Conservation (phyloP, 2,888 invertebrate genomes). For the Lamellibrachia satsuma region DNA sequence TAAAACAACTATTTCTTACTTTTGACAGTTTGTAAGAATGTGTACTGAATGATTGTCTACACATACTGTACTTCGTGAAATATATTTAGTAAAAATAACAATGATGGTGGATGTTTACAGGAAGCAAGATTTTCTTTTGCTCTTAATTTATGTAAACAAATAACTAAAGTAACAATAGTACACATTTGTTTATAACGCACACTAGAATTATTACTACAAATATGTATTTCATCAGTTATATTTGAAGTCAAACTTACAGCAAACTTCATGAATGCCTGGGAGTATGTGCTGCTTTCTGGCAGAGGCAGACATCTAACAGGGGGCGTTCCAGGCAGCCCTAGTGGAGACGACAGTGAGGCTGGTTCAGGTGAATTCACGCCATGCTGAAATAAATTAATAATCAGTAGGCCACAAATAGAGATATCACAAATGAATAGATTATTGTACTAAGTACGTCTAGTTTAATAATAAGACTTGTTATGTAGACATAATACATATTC, state of each 20-base stretch:
- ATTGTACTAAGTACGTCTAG: neutral
- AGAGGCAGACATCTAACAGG: neutral
- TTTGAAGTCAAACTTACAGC: neutral
- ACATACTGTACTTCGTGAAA: no score
- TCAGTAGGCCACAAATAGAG: neutral
- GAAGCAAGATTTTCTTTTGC: no score
- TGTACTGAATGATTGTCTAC: no score
- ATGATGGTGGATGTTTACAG: no score
- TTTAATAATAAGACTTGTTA: neutral
- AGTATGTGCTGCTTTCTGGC: neutral
- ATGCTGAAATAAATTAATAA: conserved; percentile 6
- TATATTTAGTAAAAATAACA: no score
- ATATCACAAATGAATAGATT: neutral
- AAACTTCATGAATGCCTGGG: neutral
- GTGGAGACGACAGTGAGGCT: neutral
- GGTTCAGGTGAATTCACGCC: neutral
- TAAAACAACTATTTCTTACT: no score
- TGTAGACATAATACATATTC: neutral
- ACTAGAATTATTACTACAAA: no score
- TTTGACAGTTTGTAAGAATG: no score
- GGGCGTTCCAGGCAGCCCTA: neutral
- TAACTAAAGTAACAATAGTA: neutral
- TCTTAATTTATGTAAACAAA: no score
- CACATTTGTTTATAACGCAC: neutral
- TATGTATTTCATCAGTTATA: neutral